These are phyloP conservation scores for Willowsia nigromaculata DNA, from an alignment of 2,888 invertebrate genomes.

Conservation along the genomic window DNA sequence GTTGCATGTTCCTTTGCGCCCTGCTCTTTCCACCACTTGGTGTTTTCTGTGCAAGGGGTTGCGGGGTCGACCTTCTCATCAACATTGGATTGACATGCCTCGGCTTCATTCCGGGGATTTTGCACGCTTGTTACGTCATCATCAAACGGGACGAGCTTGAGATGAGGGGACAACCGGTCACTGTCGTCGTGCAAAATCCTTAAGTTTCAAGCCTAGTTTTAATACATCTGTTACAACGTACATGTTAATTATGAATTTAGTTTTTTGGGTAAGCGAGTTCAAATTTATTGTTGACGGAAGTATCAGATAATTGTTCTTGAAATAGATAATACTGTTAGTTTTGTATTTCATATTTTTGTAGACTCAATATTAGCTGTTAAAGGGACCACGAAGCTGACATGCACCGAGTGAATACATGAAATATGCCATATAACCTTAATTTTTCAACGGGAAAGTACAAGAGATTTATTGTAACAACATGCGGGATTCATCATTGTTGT, in stretches of 20 bases:
- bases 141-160: slow-evolving; percentile 57
- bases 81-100: slow-evolving; percentile 55
- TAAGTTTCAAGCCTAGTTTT: neutral
- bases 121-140: slow-evolving; percentile 59
- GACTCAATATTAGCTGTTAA: neutral
- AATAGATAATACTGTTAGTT: too few species aligned
- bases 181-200: slow-evolving; percentile 58
- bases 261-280: too few species aligned
- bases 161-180: slow-evolving; percentile 43
- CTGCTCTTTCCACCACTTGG: slow-evolving; percentile 63
- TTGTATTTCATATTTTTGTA: neutral
- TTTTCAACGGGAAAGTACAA: neutral
- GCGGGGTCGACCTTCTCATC: slow-evolving; percentile 59
- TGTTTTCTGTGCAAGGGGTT: slow-evolving; percentile 52
- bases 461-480: neutral
- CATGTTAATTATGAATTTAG: neutral
- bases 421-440: neutral
- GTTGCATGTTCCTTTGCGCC: slow-evolving; percentile 64
- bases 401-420: neutral
- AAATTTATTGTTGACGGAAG: too few species aligned
- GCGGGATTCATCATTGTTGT: neutral
- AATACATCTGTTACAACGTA: too few species aligned
- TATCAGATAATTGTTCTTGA: too few species aligned
- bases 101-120: slow-evolving; percentile 45
- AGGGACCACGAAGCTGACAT: neutral